Evolutionary conservation across 1,140 invertebrate species (phyloP), one percentile per base, ranked within the genome.

Genomic region (Atta cephalotes): DNA sequence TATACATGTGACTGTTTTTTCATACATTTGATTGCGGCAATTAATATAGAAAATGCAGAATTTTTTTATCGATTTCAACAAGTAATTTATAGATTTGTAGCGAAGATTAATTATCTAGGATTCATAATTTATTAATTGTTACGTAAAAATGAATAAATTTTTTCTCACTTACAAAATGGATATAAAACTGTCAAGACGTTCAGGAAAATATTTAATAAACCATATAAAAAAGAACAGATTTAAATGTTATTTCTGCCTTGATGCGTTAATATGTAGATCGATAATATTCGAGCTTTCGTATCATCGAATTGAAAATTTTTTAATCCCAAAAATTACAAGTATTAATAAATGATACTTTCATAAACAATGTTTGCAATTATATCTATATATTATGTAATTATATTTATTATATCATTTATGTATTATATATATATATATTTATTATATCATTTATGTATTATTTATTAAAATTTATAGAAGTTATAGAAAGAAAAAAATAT

Each of bases 201-300:
- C 0, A 71, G 49, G 7, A 63, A 6, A 51, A 18, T 21, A 4
- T 65, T 86, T 25, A 9, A 21, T 49, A 81, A 58, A 49, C 21
- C 7, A 25, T 89, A 90, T 68, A 45, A 21, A 12, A 68, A 68
- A 31, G 31, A 28, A 45, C 7, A 5, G 14, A 31, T 65, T 39
- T 18, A 0, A 66, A 39, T 68, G 10, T 35, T 1, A 35, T 45
- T 25, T 0, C 77, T 62, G 76, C 79, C 71, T 87, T 45, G 3
- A 51, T 51, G 10, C 3, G 51, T 88, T 85, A 81, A 88, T 71
- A 35, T 35, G 1, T 39, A 60, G 1, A 51, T 49, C 12, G 14
- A 63, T n/a, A 49, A 45, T 28, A 63, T 35, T 78, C 1, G 4
- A 12, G 7, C 4, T 18, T 45, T 45, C 1, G 5, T 12, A 1